Evolutionary conservation across 1,140 invertebrate species (phyloP).

Genomic region (Eufriesea mexicana): DNA sequence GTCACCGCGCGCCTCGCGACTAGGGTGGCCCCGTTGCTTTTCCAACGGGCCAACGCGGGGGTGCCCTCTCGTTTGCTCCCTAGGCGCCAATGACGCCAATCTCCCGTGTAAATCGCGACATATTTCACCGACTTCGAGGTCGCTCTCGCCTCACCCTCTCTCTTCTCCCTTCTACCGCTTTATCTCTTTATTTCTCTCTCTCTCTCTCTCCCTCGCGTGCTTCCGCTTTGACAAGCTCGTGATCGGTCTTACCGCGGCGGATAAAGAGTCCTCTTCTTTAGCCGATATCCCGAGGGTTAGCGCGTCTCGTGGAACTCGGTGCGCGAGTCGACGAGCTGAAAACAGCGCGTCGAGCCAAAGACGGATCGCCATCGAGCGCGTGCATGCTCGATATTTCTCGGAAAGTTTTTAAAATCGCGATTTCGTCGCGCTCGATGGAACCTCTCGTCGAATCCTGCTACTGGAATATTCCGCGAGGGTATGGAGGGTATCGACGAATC

Average conservation of each 20-base stretch:
- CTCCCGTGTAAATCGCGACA: slow-evolving; percentile 82
- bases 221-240: not conserved
- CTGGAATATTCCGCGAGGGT: not conserved
- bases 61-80: slow-evolving; percentile 69
- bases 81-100: slow-evolving; percentile 81
- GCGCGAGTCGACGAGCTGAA: slow-evolving; percentile 36
- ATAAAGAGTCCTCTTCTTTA: slow-evolving; percentile 70
- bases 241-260: slow-evolving; percentile 44
- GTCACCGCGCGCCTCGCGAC: slow-evolving; percentile 41
- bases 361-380: too few species aligned
- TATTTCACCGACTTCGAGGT: slow-evolving; percentile 77
- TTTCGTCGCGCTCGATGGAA: not conserved
- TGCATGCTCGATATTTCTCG: too few species aligned
- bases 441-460: not conserved
- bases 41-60: slow-evolving; percentile 15
- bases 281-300: slow-evolving; percentile 67
- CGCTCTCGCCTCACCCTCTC: slow-evolving; percentile 30
- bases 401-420: slow-evolving; percentile 8
- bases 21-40: slow-evolving; percentile 17
- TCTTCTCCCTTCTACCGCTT: too few species aligned
- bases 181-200: too few species aligned
- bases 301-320: slow-evolving; percentile 18
- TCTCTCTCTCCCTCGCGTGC: not conserved
- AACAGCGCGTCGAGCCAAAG: slow-evolving; percentile 33
- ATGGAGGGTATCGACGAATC: not conserved